Conservation (phyloP, 2,797 vertebrate species). For the Lepidocolaptes lacrymiger region DNA sequence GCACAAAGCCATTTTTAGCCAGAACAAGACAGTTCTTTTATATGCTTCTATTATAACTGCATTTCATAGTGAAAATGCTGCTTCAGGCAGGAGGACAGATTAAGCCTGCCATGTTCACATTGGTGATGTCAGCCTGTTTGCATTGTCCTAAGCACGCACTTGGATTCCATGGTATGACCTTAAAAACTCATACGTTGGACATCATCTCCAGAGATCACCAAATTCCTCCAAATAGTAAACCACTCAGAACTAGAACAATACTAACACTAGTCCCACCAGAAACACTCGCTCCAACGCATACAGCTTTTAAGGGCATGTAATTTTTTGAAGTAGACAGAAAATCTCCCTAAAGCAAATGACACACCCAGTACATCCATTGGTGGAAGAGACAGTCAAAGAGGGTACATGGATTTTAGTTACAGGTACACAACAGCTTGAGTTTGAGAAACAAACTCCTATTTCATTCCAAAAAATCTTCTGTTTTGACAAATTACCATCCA, state of each 20-base stretch:
- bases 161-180: background rate
- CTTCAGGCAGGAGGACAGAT: background rate
- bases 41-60: background rate
- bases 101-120: background rate
- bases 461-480: background rate
- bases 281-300: background rate
- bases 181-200: background rate
- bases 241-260: background rate
- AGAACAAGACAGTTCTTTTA: background rate
- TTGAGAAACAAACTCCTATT: background rate
- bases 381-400: background rate
- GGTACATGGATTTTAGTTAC: background rate
- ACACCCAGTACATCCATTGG: fast-evolving
- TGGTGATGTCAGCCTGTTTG: background rate
- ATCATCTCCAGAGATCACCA: background rate
- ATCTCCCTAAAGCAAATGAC: background rate
- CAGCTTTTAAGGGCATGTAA: background rate
- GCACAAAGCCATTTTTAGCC: background rate
- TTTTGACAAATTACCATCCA: background rate
- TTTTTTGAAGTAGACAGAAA: background rate
- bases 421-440: background rate
- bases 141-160: background rate
- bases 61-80: background rate
- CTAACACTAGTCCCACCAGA: background rate
- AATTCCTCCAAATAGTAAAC: background rate